Conservation (phyloP, 92 coral and sea anemone genomes). For the Parazoanthus darwini region DNA sequence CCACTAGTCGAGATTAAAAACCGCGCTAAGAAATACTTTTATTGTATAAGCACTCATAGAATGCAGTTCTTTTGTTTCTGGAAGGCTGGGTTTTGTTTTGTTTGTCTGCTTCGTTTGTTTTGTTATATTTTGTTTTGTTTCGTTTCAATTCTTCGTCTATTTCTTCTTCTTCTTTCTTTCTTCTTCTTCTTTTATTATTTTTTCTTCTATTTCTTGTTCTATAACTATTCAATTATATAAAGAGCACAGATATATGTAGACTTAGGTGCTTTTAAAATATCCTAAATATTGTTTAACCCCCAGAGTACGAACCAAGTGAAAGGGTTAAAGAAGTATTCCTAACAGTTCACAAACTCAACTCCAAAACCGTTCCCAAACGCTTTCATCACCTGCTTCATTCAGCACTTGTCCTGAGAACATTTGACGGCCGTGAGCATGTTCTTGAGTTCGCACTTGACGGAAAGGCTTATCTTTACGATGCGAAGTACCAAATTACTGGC, state of each 20-base stretch:
- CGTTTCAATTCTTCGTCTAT: no score
- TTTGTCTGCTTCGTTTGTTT: no score
- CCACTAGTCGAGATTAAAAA: no score
- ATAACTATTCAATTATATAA: background rate
- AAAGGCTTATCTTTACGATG: conserved; percentile 55
- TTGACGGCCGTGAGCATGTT: conserved; percentile 50
- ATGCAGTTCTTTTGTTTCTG: no score
- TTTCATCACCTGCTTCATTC: conserved; percentile 52
- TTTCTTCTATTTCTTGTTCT: background rate
- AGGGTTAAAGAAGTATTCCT: conserved; percentile 37
- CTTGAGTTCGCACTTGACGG: conserved; percentile 64
- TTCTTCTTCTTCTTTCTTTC: no score
- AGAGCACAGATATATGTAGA: background rate
- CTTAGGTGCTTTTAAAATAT: background rate
- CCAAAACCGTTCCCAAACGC: conserved; percentile 27
- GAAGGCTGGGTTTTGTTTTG: no score
- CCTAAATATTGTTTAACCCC: background rate
- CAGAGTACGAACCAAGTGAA: conserved; percentile 30
- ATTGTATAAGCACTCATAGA: no score
- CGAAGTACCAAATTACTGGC: conserved; percentile 35
- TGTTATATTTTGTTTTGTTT: no score
- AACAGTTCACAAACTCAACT: conserved; percentile 17
- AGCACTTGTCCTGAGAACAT: conserved; percentile 58
- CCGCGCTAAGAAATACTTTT: no score
- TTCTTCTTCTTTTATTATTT: no score